Percentiles rank a stretch among this genome's conserved stretches.
These are phyloP conservation scores for Augiades crinisus DNA, from an alignment of 2,888 invertebrate species.

Conservation along the genomic window DNA sequence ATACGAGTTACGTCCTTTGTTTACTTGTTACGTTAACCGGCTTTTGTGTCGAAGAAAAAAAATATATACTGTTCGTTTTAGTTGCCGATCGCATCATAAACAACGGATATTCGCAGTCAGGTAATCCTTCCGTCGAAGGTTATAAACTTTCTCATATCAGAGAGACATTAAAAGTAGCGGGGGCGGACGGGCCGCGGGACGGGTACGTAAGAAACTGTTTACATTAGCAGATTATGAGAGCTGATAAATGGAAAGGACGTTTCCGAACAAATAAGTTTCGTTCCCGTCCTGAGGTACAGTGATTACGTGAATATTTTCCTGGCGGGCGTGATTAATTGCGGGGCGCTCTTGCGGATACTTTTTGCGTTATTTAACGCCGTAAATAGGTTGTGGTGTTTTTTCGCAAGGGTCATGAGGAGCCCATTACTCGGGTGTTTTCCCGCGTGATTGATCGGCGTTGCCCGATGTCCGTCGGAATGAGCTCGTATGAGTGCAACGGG, in stretches of 20 bases:
- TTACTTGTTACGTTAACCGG: slow-evolving; percentile 1
- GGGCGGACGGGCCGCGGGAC: slow-evolving; percentile 4
- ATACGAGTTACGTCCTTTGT: slow-evolving; percentile 9
- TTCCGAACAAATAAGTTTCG: slow-evolving; percentile 18
- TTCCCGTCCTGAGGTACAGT: slow-evolving; percentile 23
- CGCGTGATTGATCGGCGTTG: slow-evolving; percentile 63
- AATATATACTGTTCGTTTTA: neutral
- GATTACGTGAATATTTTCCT: slow-evolving; percentile 33
- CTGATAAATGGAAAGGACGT: slow-evolving; percentile 23
- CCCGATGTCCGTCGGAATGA: slow-evolving; percentile 25
- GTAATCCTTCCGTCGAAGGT: slow-evolving; percentile 2
- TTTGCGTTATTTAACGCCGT: slow-evolving; percentile 67
- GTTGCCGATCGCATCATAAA: slow-evolving; percentile 4
- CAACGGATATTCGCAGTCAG: neutral
- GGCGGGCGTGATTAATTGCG: slow-evolving; percentile 61
- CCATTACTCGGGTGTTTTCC: slow-evolving; percentile 65
- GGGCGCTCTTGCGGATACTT: slow-evolving; percentile 50
- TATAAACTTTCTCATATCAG: slow-evolving; percentile 20
- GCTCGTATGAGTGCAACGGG: neutral
- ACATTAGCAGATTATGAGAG: slow-evolving; percentile 23
- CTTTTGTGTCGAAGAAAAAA: neutral
- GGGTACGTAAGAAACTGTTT: slow-evolving; percentile 18
- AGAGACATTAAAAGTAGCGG: slow-evolving; percentile 15
- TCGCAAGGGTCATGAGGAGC: slow-evolving; percentile 55
- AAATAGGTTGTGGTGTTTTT: slow-evolving; percentile 58